phyloP scores from a whole-genome alignment of 2,113 vertebrate species.

The Ursus arctos region DNA sequence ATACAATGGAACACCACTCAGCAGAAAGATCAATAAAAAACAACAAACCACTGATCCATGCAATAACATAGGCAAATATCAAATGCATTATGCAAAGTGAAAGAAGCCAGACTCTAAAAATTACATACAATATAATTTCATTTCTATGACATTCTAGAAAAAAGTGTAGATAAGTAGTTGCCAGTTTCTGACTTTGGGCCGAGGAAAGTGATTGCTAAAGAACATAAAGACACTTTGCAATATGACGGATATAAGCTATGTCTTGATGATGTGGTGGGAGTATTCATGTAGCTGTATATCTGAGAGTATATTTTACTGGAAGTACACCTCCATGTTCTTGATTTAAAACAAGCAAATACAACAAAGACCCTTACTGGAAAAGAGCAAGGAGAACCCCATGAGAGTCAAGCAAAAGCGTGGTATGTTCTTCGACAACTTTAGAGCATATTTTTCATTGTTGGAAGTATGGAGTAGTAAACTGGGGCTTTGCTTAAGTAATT shows the following conservation, averaged over 20 bases:
- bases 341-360: conserved; percentile 20
- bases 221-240: neutral
- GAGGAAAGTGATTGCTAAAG: neutral
- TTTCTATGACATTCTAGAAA: neutral
- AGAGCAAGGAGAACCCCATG: neutral
- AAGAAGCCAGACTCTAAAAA: neutral
- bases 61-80: neutral
- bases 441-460: neutral
- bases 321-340: neutral
- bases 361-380: neutral
- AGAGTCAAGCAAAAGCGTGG: neutral
- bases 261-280: neutral
- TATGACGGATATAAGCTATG: neutral
- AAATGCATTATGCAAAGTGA: neutral
- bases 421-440: neutral
- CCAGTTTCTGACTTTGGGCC: neutral
- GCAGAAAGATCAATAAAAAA: neutral
- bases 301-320: neutral
- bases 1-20: neutral
- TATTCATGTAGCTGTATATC: neutral
- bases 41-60: neutral
- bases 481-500: neutral
- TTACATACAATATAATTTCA: neutral
- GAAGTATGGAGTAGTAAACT: neutral
- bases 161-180: neutral